Percentiles rank a stretch among this genome's conserved stretches.
phyloP scores from a whole-genome alignment of 2,797 vertebrate species.

The Mormyrops boulengeri region DNA sequence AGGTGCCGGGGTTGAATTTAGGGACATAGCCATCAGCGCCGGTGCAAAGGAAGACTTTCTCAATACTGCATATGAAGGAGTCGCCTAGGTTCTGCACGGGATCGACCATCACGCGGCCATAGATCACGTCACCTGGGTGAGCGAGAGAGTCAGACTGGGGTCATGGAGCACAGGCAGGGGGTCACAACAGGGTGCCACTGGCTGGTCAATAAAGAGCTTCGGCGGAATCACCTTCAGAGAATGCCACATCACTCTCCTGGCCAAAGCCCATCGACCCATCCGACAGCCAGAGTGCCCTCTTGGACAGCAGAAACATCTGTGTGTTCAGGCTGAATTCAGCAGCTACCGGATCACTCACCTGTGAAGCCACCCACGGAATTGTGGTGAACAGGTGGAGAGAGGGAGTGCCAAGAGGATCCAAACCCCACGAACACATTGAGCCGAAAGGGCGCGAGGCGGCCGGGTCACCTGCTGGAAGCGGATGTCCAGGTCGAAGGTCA shows the following conservation, averaged over 20 bases:
- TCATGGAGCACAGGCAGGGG: not conserved
- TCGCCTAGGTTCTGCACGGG: conserved; percentile 43
- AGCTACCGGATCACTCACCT: conserved; percentile 50
- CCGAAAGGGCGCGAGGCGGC: not conserved
- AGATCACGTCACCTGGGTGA: conserved; percentile 37
- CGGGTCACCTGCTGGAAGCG: conserved; percentile 52
- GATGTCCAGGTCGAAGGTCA: conserved; percentile 46
- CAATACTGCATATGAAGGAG: conserved; percentile 41
- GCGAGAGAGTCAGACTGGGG: not conserved
- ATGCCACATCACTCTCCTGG: conserved; percentile 45
- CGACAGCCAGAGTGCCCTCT: conserved; percentile 49
- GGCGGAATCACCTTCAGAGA: conserved; percentile 43
- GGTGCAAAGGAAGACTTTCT: conserved; percentile 47
- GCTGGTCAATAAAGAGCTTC: not conserved
- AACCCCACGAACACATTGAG: not conserved
- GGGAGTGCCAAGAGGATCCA: not conserved
- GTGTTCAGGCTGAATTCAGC: conserved; percentile 52
- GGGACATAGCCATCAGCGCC: conserved; percentile 39
- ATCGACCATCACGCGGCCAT: conserved; percentile 37
- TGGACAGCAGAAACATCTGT: conserved; percentile 45
- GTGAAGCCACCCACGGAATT: not conserved
- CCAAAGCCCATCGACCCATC: conserved; percentile 49
- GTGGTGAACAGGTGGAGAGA: not conserved
- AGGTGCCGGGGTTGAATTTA: conserved; percentile 38
- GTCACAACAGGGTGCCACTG: not conserved